Percentiles rank a stretch among this genome's conserved stretches.
phyloP scores from a whole-genome alignment of 1,140 invertebrate genomes.

The Aphelenchoides besseyi region DNA sequence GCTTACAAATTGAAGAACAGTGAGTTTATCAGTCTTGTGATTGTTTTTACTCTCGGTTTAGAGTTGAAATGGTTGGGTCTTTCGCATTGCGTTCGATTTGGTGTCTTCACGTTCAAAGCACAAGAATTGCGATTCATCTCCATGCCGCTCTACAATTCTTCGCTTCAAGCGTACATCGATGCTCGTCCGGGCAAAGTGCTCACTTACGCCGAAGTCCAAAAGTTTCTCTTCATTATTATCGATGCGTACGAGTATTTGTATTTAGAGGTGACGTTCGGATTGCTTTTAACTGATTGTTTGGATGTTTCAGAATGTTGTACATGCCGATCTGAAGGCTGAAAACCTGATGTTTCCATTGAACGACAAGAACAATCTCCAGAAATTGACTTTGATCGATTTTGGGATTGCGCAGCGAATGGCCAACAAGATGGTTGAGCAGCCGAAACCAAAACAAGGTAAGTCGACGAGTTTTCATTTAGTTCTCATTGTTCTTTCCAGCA shows the following conservation, averaged over 20 bases:
- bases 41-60: slow-evolving; percentile 23
- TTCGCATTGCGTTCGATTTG: slow-evolving; percentile 38
- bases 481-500: slow-evolving; percentile 65
- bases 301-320: slow-evolving; percentile 42
- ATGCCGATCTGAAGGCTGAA: slow-evolving; percentile 46
- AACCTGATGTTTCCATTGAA: slow-evolving; percentile 42
- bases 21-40: background rate
- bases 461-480: slow-evolving; percentile 5
- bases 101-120: slow-evolving; percentile 39
- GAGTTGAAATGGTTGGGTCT: slow-evolving; percentile 41
- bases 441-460: slow-evolving; percentile 41
- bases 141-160: slow-evolving; percentile 43
- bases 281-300: slow-evolving; percentile 3
- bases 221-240: slow-evolving; percentile 27
- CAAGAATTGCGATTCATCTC: slow-evolving; percentile 41
- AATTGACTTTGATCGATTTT: slow-evolving; percentile 44
- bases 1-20: slow-evolving; percentile 18
- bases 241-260: slow-evolving; percentile 43
- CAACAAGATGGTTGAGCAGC: slow-evolving; percentile 39
- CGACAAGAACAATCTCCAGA: slow-evolving; percentile 25
- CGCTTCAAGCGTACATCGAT: slow-evolving; percentile 37
- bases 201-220: slow-evolving; percentile 18
- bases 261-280: slow-evolving; percentile 34
- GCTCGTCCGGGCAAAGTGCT: slow-evolving; percentile 15
- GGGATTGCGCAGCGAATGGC: slow-evolving; percentile 37